Percentiles rank a stretch among this genome's conserved stretches.
Conservation (phyloP, 1,140 invertebrate species). For the Drosophila seguyi region DNA sequence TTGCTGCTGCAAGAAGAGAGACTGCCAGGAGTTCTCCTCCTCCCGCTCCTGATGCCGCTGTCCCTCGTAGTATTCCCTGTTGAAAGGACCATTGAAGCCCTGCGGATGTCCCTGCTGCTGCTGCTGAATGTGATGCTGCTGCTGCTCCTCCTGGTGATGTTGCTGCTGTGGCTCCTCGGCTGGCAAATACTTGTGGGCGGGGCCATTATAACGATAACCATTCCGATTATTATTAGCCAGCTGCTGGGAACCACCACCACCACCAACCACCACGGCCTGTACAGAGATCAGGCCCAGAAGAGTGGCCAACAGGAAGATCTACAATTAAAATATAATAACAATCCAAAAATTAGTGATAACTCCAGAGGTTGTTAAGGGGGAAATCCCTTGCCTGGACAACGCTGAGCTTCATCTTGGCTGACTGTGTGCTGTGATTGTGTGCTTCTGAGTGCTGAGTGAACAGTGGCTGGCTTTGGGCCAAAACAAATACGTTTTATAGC, state of each 20-base stretch:
- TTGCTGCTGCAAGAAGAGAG: not conserved
- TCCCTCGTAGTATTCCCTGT: conserved; percentile 37
- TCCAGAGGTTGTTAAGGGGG: too few relatives aligned
- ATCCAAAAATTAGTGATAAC: not conserved
- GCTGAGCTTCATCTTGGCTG: conserved; percentile 21
- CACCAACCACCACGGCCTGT: conserved; percentile 41
- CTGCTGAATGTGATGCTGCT: not conserved
- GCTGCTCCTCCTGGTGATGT: conserved; percentile 8
- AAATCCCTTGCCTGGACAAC: conserved; percentile 7
- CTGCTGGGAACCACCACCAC: conserved; percentile 27
- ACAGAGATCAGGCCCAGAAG: conserved; percentile 15
- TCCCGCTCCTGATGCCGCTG: conserved; percentile 9
- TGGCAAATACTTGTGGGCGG: conserved; percentile 67
- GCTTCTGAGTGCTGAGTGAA: conserved; percentile 37
- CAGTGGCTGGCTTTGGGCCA: conserved; percentile 25
- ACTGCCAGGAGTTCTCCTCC: conserved; percentile 11
- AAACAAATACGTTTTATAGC: conserved; percentile 44
- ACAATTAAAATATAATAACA: too few relatives aligned
- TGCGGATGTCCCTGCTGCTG: conserved; percentile 9
- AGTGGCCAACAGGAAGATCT: conserved; percentile 13
- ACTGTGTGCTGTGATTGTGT: conserved; percentile 17
- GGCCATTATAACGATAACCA: conserved; percentile 72
- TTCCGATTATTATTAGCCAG: conserved; percentile 37
- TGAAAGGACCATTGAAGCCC: conserved; percentile 49
- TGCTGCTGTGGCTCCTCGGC: conserved; percentile 33